Conservation (phyloP, 2,797 vertebrate genomes). For the Coreius guichenoti region DNA sequence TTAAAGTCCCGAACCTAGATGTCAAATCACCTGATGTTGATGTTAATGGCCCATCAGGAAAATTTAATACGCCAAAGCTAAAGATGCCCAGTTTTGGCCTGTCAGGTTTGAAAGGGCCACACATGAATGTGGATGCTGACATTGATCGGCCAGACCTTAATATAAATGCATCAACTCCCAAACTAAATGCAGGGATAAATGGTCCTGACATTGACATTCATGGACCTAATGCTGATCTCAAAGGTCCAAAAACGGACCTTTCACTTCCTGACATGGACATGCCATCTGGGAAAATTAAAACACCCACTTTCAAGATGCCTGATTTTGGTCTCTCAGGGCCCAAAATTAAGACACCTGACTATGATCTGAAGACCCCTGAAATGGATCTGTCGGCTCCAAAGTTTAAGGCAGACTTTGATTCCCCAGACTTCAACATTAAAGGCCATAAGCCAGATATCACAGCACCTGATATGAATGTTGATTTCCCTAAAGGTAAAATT, state of each 20-base stretch:
- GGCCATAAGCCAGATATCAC: constrained; percentile 53
- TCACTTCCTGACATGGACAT: constrained; percentile 58
- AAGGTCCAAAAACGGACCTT: constrained; percentile 50
- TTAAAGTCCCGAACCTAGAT: constrained; percentile 58
- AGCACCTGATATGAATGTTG: constrained; percentile 41
- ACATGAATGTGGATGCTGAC: constrained; percentile 48
- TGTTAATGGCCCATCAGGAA: not conserved
- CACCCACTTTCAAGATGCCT: constrained; percentile 55
- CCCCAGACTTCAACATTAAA: constrained; percentile 50
- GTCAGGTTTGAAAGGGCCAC: constrained; percentile 55
- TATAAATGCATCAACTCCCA: constrained; percentile 44
- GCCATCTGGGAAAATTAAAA: constrained; percentile 63
- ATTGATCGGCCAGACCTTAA: constrained; percentile 50
- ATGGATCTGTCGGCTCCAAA: constrained; percentile 66
- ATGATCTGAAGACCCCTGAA: constrained; percentile 62
- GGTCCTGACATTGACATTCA: constrained; percentile 60
- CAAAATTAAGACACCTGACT: constrained; percentile 57
- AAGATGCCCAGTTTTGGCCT: constrained; percentile 60
- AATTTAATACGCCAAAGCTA: constrained; percentile 62
- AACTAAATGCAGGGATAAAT: constrained; percentile 22
- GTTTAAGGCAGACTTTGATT: constrained; percentile 59
- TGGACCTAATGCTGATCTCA: constrained; percentile 62
- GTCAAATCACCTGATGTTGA: constrained; percentile 50
- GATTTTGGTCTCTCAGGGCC: constrained; percentile 46
- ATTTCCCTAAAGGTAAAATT: constrained; percentile 59